Evolutionary conservation across 2,113 vertebrate species (phyloP), one percentile per base, ranked within the genome.

Genomic region (Clarias gariepinus): DNA sequence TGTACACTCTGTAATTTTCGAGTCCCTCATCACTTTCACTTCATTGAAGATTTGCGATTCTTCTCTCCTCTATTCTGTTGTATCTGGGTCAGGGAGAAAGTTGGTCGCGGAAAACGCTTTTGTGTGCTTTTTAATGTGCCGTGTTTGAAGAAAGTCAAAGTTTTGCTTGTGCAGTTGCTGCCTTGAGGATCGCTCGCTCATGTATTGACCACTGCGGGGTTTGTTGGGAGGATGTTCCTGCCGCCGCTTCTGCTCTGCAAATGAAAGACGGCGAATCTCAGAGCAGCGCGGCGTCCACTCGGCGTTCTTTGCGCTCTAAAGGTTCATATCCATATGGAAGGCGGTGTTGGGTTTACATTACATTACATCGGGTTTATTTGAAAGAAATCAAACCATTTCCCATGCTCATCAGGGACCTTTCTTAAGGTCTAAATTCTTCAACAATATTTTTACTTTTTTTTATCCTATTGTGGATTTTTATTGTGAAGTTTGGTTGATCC

Each of bases 1-100:
- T 66, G 6, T 63, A 86, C 89, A 87, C 90, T 91, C 90, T 92
- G 91, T 93, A 92, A 94, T 93, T 92, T 91, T 92, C 90, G 91
- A 93, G 82, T 89, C 88, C 80, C 81, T 88, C 86, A 77, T 91
- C 88, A 91, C 90, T 92, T 91, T 79, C 87, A 91, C 71, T 91
- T 92, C 89, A 93, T 92, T 89, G 61, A 82, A 92, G 91, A 92
- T 91, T 91, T 85, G 88, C 76, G 87, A 77, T 87, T 88, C 78
- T 82, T 16, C 88, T 89, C 87, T 88, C 86, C 84, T 77, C 41
- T 86, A 36, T 90, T 91, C 86, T 85, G 57, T 83, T 58, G 85
- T 89, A 91, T 89, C 55, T 90, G 83, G 88, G 90, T 89, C 90
- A 92, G 76, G 74, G 86, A 25, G 41, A 81, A 81, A 63, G 30